phyloP scores from a whole-genome alignment of 2,113 vertebrate species.

The Etia nguti region DNA sequence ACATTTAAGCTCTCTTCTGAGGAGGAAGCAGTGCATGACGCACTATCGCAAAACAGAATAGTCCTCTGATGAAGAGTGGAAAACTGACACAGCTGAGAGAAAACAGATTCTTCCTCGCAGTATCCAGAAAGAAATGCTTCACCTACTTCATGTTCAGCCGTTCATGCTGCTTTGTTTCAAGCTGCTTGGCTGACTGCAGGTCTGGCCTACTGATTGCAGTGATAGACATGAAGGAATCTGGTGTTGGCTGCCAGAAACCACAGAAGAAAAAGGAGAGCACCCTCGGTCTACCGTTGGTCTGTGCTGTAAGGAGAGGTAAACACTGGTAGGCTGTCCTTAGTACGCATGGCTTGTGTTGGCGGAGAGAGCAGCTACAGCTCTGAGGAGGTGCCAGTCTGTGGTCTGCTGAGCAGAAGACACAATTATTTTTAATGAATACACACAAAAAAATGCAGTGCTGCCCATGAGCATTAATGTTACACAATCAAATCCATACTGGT shows the following conservation, averaged over 20 bases:
- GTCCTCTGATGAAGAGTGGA: constrained; percentile 10
- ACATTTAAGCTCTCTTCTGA: background rate
- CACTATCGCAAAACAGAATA: constrained; percentile 51
- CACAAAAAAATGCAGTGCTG: background rate
- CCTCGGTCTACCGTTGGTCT: constrained; percentile 67
- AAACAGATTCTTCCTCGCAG: constrained; percentile 51
- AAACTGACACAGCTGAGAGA: constrained; percentile 7
- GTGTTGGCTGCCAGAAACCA: constrained; percentile 76
- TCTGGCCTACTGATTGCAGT: constrained; percentile 81
- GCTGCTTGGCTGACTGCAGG: constrained; percentile 61
- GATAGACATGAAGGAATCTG: constrained; percentile 82
- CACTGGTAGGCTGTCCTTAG: constrained; percentile 73
- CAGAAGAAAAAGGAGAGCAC: constrained; percentile 68
- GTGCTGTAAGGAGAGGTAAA: constrained; percentile 74
- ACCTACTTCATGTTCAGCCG: constrained; percentile 61
- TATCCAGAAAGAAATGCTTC: constrained; percentile 55
- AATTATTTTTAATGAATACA: constrained; percentile 64
- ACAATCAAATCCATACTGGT: constrained; percentile 18
- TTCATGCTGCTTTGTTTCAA: constrained; percentile 68
- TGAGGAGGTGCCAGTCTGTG: constrained; percentile 51
- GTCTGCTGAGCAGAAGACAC: constrained; percentile 48
- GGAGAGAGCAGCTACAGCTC: constrained; percentile 10
- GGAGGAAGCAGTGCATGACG: constrained; percentile 72
- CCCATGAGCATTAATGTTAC: background rate
- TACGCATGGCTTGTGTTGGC: constrained; percentile 69